Evolutionary conservation across 1,140 invertebrate genomes (phyloP), one percentile per base, ranked within the genome.

Genomic region (Drosophila tropicalis): DNA sequence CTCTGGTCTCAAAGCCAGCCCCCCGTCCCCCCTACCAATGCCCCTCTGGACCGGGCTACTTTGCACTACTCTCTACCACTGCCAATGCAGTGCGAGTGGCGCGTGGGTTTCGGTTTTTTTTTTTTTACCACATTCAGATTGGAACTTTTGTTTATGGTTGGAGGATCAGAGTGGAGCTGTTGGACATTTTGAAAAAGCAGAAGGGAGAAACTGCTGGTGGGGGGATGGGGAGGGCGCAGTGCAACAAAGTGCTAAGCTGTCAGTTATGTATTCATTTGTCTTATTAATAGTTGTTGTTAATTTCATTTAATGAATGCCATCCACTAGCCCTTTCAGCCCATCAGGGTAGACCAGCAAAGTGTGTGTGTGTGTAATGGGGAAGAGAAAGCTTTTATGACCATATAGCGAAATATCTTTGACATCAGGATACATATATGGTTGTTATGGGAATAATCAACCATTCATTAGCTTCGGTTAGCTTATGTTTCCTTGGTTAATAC

Each of bases 231-330:
- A 4, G 13, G 22, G 17, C 2, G 5, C n/a, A 1, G 10, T 29
- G 29, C 29, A 36, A 17, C 12, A 62, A 62, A 36, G 19, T 34
- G 34, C 56, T 36, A 36, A 58, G 17, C 56, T 58, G 56, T 58
- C 56, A 58, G 56, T 58, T 58, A 15, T 58, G 32, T 58, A 36
- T 58, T 58, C n/a, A 58, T 58, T 58, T 36, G 32, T 58, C 32
- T 58, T 58, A 58, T 58, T 36, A 58, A 58, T 58, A 58, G 56
- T 58, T 58, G 56, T 58, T 56, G 29, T 58, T 58, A 58, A 58
- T 58, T 58, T 36, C 12, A 39, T 36, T 58, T 58, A 58, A 39
- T 51, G 44, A 51, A 51, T 51, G 17, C 17, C 44, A 51, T 19
- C 19, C 44, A 51, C 44, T 22, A 22, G 7, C 44, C 44, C 44